Conservation (phyloP, 64 coral and sea anemone genomes). For the Actinia tenebrosa region DNA sequence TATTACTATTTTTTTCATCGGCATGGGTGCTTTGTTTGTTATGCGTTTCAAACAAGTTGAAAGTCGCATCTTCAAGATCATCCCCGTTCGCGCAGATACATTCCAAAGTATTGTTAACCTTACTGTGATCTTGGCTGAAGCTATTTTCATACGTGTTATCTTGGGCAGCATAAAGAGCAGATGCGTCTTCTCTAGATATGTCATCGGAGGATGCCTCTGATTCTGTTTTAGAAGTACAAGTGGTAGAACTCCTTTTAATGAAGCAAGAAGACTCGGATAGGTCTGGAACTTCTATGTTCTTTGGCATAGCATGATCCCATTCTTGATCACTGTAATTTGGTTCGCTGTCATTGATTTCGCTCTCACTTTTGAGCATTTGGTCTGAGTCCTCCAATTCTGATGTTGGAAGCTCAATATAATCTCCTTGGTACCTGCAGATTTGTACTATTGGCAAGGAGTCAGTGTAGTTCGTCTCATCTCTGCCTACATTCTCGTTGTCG, state of each 20-base stretch:
- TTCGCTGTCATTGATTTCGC: background rate
- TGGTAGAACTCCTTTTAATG: background rate
- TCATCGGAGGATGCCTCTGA: background rate
- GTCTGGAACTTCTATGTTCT: background rate
- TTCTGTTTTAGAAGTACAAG: conserved; percentile 16
- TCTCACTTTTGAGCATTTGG: background rate
- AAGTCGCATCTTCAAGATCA: background rate
- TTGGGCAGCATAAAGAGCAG: background rate
- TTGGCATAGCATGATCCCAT: background rate
- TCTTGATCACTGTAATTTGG: background rate
- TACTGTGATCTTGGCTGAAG: background rate
- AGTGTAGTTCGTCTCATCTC: background rate
- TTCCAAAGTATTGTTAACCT: background rate
- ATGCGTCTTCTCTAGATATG: background rate
- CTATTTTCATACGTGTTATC: background rate
- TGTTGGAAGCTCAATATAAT: background rate
- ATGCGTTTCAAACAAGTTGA: background rate
- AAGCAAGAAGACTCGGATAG: background rate
- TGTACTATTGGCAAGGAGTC: background rate
- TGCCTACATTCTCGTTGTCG: background rate
- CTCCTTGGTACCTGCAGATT: background rate
- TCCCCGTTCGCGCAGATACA: background rate
- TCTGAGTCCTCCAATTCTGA: background rate
- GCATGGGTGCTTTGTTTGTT: background rate
- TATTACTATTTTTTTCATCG: background rate